Percentiles rank a stretch among this genome's conserved stretches.
Conservation (phyloP, 2,797 vertebrate genomes). For the Pitangus sulphuratus region DNA sequence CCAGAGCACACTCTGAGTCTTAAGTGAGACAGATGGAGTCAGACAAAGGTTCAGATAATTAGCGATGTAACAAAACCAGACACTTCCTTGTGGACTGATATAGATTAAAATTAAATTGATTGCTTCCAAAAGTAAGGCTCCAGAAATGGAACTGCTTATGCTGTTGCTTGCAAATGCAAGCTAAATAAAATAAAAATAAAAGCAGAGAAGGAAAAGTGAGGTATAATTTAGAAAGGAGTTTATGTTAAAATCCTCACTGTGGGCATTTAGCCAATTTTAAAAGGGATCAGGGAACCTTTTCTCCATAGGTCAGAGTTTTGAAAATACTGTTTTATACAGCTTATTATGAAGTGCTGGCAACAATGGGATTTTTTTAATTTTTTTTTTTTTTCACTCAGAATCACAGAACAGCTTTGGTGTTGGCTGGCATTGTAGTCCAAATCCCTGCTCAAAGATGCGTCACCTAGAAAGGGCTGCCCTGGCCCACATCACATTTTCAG, state of each 20-base stretch:
- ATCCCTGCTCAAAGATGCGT: not conserved
- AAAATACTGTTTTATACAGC: not conserved
- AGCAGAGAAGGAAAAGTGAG: not conserved
- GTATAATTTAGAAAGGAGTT: not conserved
- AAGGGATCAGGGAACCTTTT: not conserved
- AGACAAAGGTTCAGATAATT: not conserved
- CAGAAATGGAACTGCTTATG: not conserved
- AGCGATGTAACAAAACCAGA: not conserved
- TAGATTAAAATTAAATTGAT: not conserved
- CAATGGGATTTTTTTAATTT: not conserved
- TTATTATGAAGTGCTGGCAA: not conserved
- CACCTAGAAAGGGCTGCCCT: not conserved
- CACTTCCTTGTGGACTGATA: not conserved
- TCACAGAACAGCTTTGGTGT: not conserved
- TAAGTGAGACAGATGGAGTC: not conserved
- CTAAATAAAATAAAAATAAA: not conserved
- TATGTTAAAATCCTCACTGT: not conserved
- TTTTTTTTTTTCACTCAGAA: not conserved
- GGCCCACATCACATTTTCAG: not conserved
- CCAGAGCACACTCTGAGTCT: not conserved
- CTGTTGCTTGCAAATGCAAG: not conserved
- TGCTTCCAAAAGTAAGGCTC: not conserved
- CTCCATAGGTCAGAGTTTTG: not conserved
- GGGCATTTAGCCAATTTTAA: not conserved
- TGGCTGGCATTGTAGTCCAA: not conserved